phyloP scores from a whole-genome alignment of 2,113 vertebrate genomes.

The Rhizomys pruinosus region DNA sequence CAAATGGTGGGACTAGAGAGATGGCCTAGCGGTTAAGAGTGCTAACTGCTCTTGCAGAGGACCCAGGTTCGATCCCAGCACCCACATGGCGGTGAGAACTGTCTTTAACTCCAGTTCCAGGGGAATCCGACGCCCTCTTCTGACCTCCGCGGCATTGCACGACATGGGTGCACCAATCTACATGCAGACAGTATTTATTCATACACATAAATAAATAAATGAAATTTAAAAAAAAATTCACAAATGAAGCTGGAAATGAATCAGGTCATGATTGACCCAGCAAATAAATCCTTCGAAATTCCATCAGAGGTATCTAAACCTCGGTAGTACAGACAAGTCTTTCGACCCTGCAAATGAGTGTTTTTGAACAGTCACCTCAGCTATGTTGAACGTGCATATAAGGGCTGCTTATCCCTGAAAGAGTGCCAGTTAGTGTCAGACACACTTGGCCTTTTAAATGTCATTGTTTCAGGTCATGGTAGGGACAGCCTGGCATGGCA shows the following conservation, averaged over 20 bases:
- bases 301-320: neutral
- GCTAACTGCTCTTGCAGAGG: no score
- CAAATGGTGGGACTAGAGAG: no score
- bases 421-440: neutral
- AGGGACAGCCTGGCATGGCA: neutral
- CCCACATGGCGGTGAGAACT: no score
- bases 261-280: constrained; percentile 59
- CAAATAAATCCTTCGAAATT: constrained; percentile 65
- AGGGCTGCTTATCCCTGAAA: neutral
- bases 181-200: no score
- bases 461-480: neutral
- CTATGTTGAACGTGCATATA: neutral
- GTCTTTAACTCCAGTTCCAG: no score
- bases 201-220: no score
- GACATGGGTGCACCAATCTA: no score
- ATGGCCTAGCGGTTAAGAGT: no score
- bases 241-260: constrained; percentile 32
- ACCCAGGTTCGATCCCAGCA: no score
- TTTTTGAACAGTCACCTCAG: neutral
- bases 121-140: no score
- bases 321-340: neutral
- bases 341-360: neutral
- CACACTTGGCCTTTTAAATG: neutral
- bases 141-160: no score
- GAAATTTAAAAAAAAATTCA: no score